These are phyloP conservation scores for Dicaeum eximium DNA, from an alignment of 2,113 vertebrate genomes.

Conservation along the genomic window DNA sequence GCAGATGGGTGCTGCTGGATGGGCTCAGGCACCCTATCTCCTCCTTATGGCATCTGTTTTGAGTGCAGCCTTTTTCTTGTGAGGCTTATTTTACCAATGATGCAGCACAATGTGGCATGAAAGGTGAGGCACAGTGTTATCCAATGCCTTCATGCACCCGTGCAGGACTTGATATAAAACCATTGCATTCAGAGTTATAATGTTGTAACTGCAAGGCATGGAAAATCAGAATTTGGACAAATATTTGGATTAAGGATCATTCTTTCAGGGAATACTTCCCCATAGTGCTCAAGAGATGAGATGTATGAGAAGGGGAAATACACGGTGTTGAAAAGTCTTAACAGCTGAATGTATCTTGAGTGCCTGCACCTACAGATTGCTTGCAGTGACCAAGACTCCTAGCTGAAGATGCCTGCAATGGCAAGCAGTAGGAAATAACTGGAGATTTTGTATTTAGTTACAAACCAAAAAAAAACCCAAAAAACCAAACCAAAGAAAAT, in stretches of 20 bases:
- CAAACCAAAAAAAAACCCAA: background rate
- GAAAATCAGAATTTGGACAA: background rate
- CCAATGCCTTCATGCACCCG: background rate
- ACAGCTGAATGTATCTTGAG: background rate
- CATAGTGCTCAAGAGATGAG: background rate
- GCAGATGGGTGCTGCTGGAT: background rate
- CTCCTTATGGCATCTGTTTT: background rate
- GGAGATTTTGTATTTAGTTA: background rate
- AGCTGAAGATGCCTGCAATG: background rate
- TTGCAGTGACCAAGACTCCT: background rate
- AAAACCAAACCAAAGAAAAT: background rate
- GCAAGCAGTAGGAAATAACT: background rate
- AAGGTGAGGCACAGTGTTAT: background rate
- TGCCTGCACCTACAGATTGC: background rate
- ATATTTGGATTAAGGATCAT: too few species aligned
- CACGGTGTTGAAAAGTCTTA: background rate
- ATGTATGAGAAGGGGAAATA: background rate
- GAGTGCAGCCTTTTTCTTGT: background rate
- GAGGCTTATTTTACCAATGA: background rate
- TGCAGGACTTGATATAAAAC: background rate
- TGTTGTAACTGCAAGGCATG: rapidly evolving
- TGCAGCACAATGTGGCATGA: background rate
- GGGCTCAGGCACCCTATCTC: background rate
- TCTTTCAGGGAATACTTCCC: background rate
- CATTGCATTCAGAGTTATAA: background rate